Evolutionary conservation across 2,888 invertebrate genomes (phyloP), one percentile per base, ranked within the genome.

Genomic region (Troides aeacus): DNA sequence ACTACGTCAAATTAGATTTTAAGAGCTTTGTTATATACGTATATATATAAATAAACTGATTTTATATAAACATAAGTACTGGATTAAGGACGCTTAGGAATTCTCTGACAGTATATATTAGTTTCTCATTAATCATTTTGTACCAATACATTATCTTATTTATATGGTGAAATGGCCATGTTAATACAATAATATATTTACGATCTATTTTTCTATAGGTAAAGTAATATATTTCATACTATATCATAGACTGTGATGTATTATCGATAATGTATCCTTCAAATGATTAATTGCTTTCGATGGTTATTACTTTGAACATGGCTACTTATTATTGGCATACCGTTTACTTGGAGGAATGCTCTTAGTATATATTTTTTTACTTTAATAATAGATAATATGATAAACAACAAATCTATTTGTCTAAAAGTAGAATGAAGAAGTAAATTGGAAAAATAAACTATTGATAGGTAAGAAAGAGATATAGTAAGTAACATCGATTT

Each of bases 241-340:
- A 53, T 61, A 66, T 61, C 30, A 64, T 60, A 57, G 24, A 61
- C 61, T 21, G 39, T 65, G 69, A 65, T 65, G 21, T 63, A 66
- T 66, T 53, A 50, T 56, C 58, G 2, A 61, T 64, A 69, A 69
- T 60, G 53, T 53, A 66, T 59, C 62, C 30, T 39, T 53, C 59
- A 5, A 4, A 24, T 70, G 70, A 70, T 70, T 66, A 70, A 70
- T 70, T 18, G 65, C 24, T 21, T 58, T 63, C 36, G 39, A 60
- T 63, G 39, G 56, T 59, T 46, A 21, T 66, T 59, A 62, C 42
- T 36, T 62, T 30, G 42, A 58, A 46, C 2, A 30, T 58, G 57
- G 62, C 58, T 66, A 63, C 63, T 62, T 66, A 53, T 66, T 39
- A 30, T 63, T 18, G 57, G 39, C 18, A 62, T 67, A 62, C 23